Evolutionary conservation across 2,888 invertebrate genomes (phyloP).

Genomic region (Macroteleia sp.): DNA sequence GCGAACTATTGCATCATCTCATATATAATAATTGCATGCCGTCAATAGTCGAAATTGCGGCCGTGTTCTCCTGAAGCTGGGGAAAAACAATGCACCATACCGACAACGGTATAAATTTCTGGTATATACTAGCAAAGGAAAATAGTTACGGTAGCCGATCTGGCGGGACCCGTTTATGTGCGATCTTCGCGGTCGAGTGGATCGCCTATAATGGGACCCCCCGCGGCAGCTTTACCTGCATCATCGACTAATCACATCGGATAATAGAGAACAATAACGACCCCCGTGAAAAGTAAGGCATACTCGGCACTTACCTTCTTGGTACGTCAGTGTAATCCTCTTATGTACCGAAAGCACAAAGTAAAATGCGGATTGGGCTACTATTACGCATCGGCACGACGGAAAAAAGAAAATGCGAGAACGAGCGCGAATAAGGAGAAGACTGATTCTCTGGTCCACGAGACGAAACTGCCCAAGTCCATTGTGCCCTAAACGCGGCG

Average conservation of each 20-base stretch:
- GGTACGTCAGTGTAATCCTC: conserved; percentile 81
- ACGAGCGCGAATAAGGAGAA: conserved; percentile 23
- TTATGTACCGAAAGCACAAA: conserved; percentile 81
- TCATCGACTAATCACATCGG: conserved; percentile 84
- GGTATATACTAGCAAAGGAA: conserved; percentile 10
- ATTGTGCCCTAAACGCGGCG: conserved; percentile 47
- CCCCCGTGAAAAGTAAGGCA: conserved; percentile 82
- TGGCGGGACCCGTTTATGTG: conserved; percentile 32
- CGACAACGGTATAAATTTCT: conserved; percentile 56
- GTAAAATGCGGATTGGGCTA: conserved; percentile 75
- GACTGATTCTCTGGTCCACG: conserved; percentile 24
- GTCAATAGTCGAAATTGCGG: conserved; percentile 35
- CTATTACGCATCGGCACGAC: conserved; percentile 65
- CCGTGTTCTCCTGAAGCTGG: conserved; percentile 4
- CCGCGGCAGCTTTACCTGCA: conserved; percentile 84
- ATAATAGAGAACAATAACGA: conserved; percentile 81
- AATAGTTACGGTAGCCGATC: conserved; percentile 45
- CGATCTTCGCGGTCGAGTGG: conserved; percentile 61
- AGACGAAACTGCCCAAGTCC: conserved; percentile 19
- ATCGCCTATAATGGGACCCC: conserved; percentile 79
- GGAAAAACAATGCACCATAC: conserved; percentile 54
- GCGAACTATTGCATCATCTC: conserved; percentile 20
- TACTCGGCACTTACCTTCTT: conserved; percentile 78
- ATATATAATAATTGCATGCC: conserved; percentile 30
- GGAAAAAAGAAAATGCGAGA: conserved; percentile 48